These are phyloP conservation scores for Apostichopus japonicus DNA, from an alignment of 35 echinoderm and acorn worm genomes.

Conservation along the genomic window DNA sequence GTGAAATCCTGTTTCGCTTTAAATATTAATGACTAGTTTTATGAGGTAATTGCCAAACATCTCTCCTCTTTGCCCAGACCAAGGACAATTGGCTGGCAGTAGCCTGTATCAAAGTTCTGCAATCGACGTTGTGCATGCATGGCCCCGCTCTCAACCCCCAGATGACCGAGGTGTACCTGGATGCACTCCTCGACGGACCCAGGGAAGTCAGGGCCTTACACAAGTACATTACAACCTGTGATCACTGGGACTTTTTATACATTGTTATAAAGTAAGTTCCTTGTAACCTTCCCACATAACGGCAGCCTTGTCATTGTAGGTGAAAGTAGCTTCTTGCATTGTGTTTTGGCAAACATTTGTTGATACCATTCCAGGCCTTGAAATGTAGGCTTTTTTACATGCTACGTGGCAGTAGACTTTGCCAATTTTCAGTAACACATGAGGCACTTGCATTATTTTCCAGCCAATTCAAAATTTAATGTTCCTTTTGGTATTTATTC, in stretches of 20 bases:
- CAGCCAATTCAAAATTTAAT: too few species aligned
- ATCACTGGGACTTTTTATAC: slow-evolving; percentile 45
- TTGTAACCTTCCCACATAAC: background rate
- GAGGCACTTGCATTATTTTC: too few species aligned
- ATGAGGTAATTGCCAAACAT: too few species aligned
- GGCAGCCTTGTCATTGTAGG: slow-evolving; percentile 56
- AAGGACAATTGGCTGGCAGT: slow-evolving; percentile 7
- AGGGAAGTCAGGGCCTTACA: slow-evolving; percentile 4
- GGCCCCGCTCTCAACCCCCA: slow-evolving; percentile 50
- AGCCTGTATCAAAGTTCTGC: slow-evolving; percentile 51
- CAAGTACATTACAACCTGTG: slow-evolving; percentile 20
- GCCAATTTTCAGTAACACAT: too few species aligned
- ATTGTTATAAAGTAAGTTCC: too few species aligned
- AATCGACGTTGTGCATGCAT: slow-evolving; percentile 73
- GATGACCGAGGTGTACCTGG: slow-evolving; percentile 68
- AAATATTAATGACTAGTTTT: too few species aligned
- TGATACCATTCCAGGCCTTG: too few species aligned
- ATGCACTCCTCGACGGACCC: slow-evolving; percentile 55
- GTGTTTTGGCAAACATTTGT: too few species aligned
- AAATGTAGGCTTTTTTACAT: too few species aligned
- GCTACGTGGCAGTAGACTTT: too few species aligned
- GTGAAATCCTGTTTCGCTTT: too few species aligned
- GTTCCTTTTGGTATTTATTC: too few species aligned
- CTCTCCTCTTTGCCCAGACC: slow-evolving; percentile 23
- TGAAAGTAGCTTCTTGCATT: background rate